A percentile compares a stretch with the other conserved stretches of the same genome.
Evolutionary conservation across 2,797 vertebrate species (phyloP).

Genomic region (Carcharodon carcharias): DNA sequence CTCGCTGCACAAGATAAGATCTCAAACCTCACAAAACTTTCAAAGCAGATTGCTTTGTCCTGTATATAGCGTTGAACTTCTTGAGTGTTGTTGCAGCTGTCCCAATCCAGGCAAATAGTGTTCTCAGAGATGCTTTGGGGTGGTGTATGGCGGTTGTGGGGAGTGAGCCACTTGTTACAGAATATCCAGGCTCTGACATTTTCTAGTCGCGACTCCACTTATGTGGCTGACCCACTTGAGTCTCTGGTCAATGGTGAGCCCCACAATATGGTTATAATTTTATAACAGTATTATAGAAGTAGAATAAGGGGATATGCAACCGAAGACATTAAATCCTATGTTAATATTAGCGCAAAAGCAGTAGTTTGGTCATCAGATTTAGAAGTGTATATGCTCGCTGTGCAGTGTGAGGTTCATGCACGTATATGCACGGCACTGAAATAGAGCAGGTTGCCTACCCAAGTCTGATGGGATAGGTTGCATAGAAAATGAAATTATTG

Average conservation of each 20-base stretch:
- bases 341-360: not conserved
- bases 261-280: not conserved
- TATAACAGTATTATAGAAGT: not conserved
- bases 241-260: not conserved
- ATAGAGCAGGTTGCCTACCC: not conserved
- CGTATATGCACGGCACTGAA: not conserved
- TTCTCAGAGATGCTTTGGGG: not conserved
- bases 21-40: too few relatives aligned
- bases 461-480: not conserved
- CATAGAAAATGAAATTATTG: not conserved
- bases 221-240: not conserved
- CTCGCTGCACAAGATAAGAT: too few relatives aligned
- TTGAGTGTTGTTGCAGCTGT: not conserved
- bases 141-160: not conserved
- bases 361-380: not conserved
- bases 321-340: not conserved
- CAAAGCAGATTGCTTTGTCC: not conserved
- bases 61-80: not conserved
- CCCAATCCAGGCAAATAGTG: not conserved
- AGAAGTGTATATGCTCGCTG: not conserved
- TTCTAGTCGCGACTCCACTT: not conserved
- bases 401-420: not conserved
- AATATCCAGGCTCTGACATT: not conserved
- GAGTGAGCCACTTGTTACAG: not conserved
- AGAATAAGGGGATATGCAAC: not conserved